Evolutionary conservation across 2,797 vertebrate species (phyloP).

Genomic region (Vultur gryphus): DNA sequence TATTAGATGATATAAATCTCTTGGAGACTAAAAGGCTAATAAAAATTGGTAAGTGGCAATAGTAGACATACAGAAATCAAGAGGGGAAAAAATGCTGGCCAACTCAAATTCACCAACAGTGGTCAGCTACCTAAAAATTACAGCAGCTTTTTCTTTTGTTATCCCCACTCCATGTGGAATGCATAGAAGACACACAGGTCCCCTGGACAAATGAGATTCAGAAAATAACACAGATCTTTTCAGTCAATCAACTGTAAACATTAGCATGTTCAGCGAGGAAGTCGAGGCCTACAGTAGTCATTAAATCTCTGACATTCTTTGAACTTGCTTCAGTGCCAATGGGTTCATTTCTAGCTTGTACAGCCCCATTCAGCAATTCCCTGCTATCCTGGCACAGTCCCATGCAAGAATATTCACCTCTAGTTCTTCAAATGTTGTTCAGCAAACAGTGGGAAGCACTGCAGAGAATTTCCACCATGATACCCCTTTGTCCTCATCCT

Average conservation of each 20-base stretch:
- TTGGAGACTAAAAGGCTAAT: background rate
- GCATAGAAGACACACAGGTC: background rate
- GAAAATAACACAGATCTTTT: background rate
- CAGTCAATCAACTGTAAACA: background rate
- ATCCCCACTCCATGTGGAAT: background rate
- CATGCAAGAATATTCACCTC: background rate
- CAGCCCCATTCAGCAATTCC: background rate
- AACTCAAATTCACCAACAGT: background rate
- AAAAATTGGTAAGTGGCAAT: background rate
- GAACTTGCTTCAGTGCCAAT: background rate
- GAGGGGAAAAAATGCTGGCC: background rate
- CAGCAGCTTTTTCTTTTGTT: background rate
- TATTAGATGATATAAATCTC: background rate
- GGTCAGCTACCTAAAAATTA: background rate
- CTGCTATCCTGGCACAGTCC: background rate
- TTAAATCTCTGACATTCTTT: background rate
- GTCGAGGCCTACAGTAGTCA: background rate
- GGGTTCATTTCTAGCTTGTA: background rate
- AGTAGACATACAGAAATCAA: background rate
- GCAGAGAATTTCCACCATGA: background rate
- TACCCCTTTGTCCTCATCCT: background rate
- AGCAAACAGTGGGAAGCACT: background rate
- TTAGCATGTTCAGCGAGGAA: accelerated
- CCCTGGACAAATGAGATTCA: background rate
- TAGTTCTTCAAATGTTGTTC: background rate